Base-by-base conservation (phyloP, 2,888 invertebrate species). In the Sphinx pinastri region DNA sequence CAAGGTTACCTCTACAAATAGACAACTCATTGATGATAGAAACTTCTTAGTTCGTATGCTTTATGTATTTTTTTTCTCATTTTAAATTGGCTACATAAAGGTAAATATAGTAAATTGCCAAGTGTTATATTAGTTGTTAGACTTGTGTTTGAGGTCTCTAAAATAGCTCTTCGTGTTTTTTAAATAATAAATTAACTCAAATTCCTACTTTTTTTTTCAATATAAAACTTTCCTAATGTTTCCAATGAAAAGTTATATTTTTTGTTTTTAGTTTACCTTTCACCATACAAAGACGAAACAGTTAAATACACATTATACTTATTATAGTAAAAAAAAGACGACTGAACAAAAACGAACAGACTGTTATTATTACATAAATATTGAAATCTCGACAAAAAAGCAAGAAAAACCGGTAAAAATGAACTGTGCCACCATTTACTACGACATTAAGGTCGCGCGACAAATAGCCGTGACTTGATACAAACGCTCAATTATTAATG, bases 391-490 rank as follows among this genome's bases (percentile, higher is more conserved):
- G 13, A 16, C 11, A 49, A 68, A 58, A 59, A 59, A 38, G 12
- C 11, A 31, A 31, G 54, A 66, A 49, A n/a, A 70, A 57, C 66
- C 25, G 31, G 52, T 31, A 51, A 31, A 19, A 54, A 59, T 38
- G 49, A 55, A 57, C 31, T 45, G 63, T 38, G 51, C 16, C 70
- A 72, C 70, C 67, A 70, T 60, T 70, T 55, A 69, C 55, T 55
- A 58, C 12, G 54, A 68, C 25, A 71, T 71, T 69, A 71, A 72
- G 69, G 71, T 58, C 70, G 70, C 51, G 67, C 67, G 58, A 38
- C 49, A 59, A 70, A 70, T 59, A 45, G 16, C 49, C 51, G 68
- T 14, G 52, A 54, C 25, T 68, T 47, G 45, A 45, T 69, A n/a
- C 51, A 57, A 60, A 57, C 55, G 38, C 54, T 67, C 51, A 70